Base-by-base conservation (phyloP, 1,140 invertebrate genomes). In the Drosophila bocqueti region DNA sequence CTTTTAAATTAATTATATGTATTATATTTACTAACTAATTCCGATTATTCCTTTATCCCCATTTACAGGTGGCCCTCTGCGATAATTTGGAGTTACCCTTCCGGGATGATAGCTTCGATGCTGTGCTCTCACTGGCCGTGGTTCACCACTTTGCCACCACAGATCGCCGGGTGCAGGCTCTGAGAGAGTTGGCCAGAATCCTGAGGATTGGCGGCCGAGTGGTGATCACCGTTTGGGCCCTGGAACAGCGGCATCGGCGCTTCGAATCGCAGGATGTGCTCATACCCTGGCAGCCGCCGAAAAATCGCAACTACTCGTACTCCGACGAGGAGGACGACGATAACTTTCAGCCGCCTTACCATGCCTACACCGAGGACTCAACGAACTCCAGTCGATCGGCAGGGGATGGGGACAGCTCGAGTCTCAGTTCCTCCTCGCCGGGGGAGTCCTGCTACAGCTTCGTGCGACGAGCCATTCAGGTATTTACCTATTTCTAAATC, bases 211-310 rank as follows among this genome's bases (percentile, higher is more conserved):
- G 98, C 2, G 98, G 98, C 5, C 94, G 96, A 57, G 94, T 99
- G n/a, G 96, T 99, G 72, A 97, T 99, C 69, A 98, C 97, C 16
- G 98, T 99, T 2, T 99, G 98, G 98, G 97, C 98, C 15, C 97
- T 99, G 96, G 98, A 99, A 93, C 98, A 99, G 89, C 95, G 96
- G 60, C 97, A 98, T 89, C 94, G 97, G 78, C 97, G 97, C 75
- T 95, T 95, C 47, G 94, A 95, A 83, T 95, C 94, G 15, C 94
- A 95, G 94, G 98, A 99, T 93, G 98, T 99, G 45, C 93, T 99
- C 36, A 97, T 99, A 66, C 98, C 98, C 3, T 99, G 98, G 98
- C 96, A 97, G 81, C 94, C 95, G 54, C 96, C 96, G 4, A 95
- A 95, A 67, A 95, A 95, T 50, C 85, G 92, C 5, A 93, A 73